Percentiles rank a stretch among this genome's conserved stretches.
Evolutionary conservation across 2,797 vertebrate species (phyloP).

Genomic region (Monodelphis domestica): DNA sequence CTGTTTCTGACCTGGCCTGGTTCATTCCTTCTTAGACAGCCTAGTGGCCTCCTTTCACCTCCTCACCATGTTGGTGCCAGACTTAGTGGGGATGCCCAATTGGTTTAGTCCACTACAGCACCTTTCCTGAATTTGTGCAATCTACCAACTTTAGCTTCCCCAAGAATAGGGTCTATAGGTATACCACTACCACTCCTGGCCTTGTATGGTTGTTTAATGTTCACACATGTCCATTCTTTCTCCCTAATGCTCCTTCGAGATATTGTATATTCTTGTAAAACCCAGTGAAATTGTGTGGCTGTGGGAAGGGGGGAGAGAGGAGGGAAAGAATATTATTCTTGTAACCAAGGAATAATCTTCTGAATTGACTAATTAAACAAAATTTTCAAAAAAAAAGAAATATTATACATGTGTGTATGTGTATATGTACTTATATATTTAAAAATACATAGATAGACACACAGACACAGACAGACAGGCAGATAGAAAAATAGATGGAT

Average conservation of each 20-base stretch:
- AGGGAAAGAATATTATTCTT: too few species aligned
- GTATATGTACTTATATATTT: background rate
- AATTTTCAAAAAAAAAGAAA: too few species aligned
- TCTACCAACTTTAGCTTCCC: background rate
- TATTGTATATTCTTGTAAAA: too few species aligned
- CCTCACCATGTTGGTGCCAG: background rate
- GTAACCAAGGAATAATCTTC: too few species aligned
- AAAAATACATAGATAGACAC: fast-evolving
- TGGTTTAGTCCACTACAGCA: background rate
- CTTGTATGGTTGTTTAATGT: background rate
- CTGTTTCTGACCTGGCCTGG: background rate
- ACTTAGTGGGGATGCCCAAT: background rate
- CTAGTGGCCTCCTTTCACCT: background rate
- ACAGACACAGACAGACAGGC: fast-evolving
- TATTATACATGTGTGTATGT: background rate
- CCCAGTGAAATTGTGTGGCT: too few species aligned
- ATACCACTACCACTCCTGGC: background rate
- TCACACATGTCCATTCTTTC: background rate
- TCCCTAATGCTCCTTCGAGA: background rate
- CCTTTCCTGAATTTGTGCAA: background rate
- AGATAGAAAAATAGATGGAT: background rate
- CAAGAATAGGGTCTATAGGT: background rate
- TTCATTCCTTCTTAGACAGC: background rate
- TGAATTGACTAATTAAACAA: too few species aligned
- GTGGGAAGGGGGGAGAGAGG: too few species aligned